Percentiles rank a stretch among this genome's conserved stretches.
Conservation (phyloP, 2,113 vertebrate species). For the Chionodraco myersi region DNA sequence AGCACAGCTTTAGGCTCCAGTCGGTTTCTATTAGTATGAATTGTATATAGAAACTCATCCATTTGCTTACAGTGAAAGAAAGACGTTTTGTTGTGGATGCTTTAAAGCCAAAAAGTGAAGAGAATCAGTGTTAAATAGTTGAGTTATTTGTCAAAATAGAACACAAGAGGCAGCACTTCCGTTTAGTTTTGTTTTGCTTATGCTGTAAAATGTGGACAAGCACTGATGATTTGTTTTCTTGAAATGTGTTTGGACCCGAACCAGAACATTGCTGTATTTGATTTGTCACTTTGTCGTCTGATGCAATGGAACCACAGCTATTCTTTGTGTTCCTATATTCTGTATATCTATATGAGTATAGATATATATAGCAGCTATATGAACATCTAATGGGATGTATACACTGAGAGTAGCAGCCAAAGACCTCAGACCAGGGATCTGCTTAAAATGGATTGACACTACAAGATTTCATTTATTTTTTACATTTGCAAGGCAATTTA, state of each 20-base stretch:
- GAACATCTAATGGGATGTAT: constrained; percentile 69
- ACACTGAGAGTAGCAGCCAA: constrained; percentile 77
- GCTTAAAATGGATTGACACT: constrained; percentile 52
- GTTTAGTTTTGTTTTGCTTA: constrained; percentile 27
- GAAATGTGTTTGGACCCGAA: constrained; percentile 58
- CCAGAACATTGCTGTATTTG: constrained; percentile 69
- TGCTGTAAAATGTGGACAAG: constrained; percentile 66
- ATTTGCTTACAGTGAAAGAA: constrained; percentile 31
- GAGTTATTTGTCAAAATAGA: neutral
- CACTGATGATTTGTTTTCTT: constrained; percentile 58
- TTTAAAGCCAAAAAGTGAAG: constrained; percentile 34
- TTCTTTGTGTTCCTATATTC: constrained; percentile 49
- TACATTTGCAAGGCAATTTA: constrained; percentile 11
- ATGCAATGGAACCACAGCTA: constrained; percentile 53
- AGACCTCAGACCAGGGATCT: constrained; percentile 58
- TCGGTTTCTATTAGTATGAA: neutral
- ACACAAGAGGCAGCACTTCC: constrained; percentile 56
- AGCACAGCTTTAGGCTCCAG: constrained; percentile 8
- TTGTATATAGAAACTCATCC: constrained; percentile 38
- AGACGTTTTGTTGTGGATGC: neutral
- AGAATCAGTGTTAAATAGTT: constrained; percentile 25
- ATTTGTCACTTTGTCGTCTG: constrained; percentile 34
- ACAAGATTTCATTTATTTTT: constrained; percentile 38
- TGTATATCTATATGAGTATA: constrained; percentile 60
- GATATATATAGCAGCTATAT: constrained; percentile 61